A percentile compares a stretch with the other conserved stretches of the same genome.
Conservation (phyloP, 2,888 invertebrate species). For the Schizotus pectinicornis region DNA sequence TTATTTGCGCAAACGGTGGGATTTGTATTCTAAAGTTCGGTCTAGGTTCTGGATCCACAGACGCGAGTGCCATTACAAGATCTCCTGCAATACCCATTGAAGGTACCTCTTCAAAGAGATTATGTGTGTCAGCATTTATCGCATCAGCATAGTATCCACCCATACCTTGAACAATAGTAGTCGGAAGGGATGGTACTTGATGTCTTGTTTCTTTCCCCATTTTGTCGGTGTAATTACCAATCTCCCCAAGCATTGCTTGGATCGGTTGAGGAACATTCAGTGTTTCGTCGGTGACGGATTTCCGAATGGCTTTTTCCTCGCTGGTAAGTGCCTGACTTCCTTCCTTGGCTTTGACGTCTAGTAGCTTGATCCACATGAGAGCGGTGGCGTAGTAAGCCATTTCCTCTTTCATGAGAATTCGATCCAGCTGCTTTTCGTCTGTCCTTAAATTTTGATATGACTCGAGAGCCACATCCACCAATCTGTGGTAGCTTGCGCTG, state of each 20-base stretch:
- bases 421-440: constrained; percentile 41
- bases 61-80: constrained; percentile 47
- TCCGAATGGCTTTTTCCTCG: constrained; percentile 38
- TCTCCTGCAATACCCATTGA: constrained; percentile 47
- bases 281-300: constrained; percentile 35
- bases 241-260: constrained; percentile 34
- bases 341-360: constrained; percentile 40
- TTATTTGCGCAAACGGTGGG: constrained; percentile 33
- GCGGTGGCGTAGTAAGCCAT: constrained; percentile 41
- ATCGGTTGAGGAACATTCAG: constrained; percentile 45
- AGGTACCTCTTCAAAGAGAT: constrained; percentile 47
- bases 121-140: constrained; percentile 41
- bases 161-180: constrained; percentile 37
- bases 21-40: constrained; percentile 43
- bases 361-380: constrained; percentile 31
- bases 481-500: constrained; percentile 1
- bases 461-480: constrained; percentile 14
- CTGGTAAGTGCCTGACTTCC: constrained; percentile 37
- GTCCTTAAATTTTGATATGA: constrained; percentile 17
- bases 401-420: constrained; percentile 36
- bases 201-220: constrained; percentile 45
- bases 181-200: constrained; percentile 38
- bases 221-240: constrained; percentile 41
- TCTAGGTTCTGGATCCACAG: constrained; percentile 37
- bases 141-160: constrained; percentile 44